Conservation (phyloP, 1,140 invertebrate species). For the Bathynomus jamesi region DNA sequence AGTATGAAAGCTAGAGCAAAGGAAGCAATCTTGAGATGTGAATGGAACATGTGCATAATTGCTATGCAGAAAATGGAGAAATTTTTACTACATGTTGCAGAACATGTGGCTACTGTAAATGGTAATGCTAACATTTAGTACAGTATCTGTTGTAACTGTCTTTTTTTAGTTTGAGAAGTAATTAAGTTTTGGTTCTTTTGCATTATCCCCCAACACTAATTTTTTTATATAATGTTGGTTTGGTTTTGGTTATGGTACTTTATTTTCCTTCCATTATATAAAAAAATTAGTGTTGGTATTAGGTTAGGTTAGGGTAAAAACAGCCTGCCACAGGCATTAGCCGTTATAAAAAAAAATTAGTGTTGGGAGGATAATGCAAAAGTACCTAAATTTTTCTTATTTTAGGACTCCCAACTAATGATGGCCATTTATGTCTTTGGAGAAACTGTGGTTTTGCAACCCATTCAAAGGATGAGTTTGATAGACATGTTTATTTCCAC, state of each 20-base stretch:
- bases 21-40: slow-evolving; percentile 7
- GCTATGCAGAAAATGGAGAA: slow-evolving; percentile 16
- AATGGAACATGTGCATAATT: slow-evolving; percentile 17
- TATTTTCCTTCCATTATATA: too few relatives aligned
- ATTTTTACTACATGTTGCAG: slow-evolving; percentile 12
- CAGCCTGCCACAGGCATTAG: too few relatives aligned
- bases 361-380: too few relatives aligned
- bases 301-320: too few relatives aligned
- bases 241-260: too few relatives aligned
- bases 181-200: too few relatives aligned
- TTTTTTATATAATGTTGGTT: too few relatives aligned
- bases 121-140: neutral
- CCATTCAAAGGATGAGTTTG: slow-evolving; percentile 13
- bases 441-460: slow-evolving; percentile 15
- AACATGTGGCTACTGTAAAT: slow-evolving; percentile 12
- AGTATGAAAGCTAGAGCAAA: neutral
- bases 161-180: neutral
- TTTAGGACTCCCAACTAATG: too few relatives aligned
- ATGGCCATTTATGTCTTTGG: slow-evolving; percentile 22
- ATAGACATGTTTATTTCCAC: slow-evolving; percentile 65
- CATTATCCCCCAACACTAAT: too few relatives aligned
- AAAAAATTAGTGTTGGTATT: too few relatives aligned
- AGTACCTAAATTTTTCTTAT: too few relatives aligned
- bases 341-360: too few relatives aligned
- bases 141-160: neutral